Conservation (phyloP, 2,797 vertebrate genomes). For the Sarcophilus harrisii region DNA sequence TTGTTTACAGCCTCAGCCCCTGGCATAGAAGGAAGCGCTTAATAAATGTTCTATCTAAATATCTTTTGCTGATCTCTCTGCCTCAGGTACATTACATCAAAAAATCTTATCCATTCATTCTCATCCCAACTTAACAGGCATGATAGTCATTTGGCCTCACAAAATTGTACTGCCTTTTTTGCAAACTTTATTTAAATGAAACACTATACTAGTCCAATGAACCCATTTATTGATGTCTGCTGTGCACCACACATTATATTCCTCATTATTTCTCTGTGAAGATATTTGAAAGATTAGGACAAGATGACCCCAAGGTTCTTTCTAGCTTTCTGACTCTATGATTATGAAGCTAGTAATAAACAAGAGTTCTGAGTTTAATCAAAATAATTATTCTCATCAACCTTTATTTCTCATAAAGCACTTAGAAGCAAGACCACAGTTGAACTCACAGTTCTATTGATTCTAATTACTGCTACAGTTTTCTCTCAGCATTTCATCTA, state of each 20-base stretch:
- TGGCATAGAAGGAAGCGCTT: not conserved
- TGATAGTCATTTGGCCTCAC: not conserved
- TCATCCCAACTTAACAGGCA: not conserved
- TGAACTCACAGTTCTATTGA: not conserved
- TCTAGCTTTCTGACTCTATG: not conserved
- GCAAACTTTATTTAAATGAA: not conserved
- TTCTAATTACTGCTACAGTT: not conserved
- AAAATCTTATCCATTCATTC: not conserved
- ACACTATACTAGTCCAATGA: not conserved
- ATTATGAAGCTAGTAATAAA: not conserved
- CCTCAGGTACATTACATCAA: not conserved
- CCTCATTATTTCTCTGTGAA: not conserved
- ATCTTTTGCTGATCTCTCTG: not conserved
- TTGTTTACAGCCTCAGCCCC: not conserved
- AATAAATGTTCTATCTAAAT: not conserved
- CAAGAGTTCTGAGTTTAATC: not conserved
- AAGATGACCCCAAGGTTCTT: not conserved
- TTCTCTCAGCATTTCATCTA: not conserved
- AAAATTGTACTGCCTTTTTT: not conserved
- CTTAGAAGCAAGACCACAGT: not conserved
- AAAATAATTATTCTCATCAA: not conserved
- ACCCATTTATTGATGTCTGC: not conserved
- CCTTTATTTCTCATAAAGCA: not conserved
- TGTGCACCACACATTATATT: accelerated
- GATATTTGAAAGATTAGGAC: not conserved